These are phyloP conservation scores for Ptychadena robeensis DNA, from an alignment of 2,797 vertebrate species.

Conservation along the genomic window DNA sequence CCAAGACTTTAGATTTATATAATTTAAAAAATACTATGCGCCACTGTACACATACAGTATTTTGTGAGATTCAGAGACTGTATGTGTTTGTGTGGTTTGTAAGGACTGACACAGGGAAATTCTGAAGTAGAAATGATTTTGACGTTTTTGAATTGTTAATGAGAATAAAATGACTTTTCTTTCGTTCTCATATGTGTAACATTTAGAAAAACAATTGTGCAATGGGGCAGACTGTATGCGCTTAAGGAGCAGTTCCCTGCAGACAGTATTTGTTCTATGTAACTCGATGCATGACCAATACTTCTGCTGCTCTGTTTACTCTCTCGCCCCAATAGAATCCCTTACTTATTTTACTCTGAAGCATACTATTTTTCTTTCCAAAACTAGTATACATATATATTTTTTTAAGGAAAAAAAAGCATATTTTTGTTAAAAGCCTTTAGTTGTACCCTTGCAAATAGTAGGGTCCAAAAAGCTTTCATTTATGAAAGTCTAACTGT, in stretches of 20 bases:
- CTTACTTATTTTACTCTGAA: slow-evolving; percentile 50
- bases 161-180: slow-evolving; percentile 15
- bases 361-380: slow-evolving; percentile 55
- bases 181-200: slow-evolving; percentile 40
- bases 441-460: slow-evolving; percentile 40
- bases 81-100: slow-evolving; percentile 36
- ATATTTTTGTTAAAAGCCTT: slow-evolving; percentile 52
- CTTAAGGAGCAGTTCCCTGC: not conserved
- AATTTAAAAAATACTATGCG: slow-evolving; percentile 26
- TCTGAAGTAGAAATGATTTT: not conserved
- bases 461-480: slow-evolving; percentile 47
- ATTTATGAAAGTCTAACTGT: slow-evolving; percentile 27
- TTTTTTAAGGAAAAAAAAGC: slow-evolving; percentile 50
- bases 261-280: slow-evolving; percentile 25
- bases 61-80: not conserved
- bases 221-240: slow-evolving; percentile 13
- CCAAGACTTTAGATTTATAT: slow-evolving; percentile 8
- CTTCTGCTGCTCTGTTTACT: slow-evolving; percentile 2
- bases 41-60: slow-evolving; percentile 20
- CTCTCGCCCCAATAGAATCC: slow-evolving; percentile 23
- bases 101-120: slow-evolving; percentile 16
- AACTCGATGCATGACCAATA: not conserved
- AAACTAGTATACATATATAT: slow-evolving; percentile 52
- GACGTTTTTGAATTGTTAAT: slow-evolving; percentile 13
- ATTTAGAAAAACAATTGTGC: slow-evolving; percentile 37